Percentiles rank a stretch among this genome's conserved stretches.
These are phyloP conservation scores for Leucoraja erinaceus DNA, from an alignment of 2,113 vertebrate genomes.

Conservation along the genomic window DNA sequence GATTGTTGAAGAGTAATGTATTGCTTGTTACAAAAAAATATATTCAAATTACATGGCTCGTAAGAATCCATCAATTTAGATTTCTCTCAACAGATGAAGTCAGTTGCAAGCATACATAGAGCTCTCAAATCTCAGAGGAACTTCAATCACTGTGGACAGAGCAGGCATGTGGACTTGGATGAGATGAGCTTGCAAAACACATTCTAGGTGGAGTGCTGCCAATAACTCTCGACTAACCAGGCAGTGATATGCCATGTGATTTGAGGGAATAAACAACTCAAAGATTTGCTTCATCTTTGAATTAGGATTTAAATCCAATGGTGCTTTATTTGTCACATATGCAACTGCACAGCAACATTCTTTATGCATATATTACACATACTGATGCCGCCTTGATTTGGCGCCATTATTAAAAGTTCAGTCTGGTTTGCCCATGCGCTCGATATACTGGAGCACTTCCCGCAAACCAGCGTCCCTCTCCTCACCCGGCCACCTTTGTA, in stretches of 20 bases:
- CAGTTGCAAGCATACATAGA: neutral
- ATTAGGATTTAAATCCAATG: neutral
- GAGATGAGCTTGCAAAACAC: neutral
- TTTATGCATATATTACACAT: too few species aligned
- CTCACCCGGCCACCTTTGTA: too few species aligned
- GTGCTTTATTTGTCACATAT: too few species aligned
- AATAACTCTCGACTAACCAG: neutral
- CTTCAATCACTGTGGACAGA: neutral
- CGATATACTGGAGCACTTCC: too few species aligned
- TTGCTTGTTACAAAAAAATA: neutral
- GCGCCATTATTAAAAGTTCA: too few species aligned
- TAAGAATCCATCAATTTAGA: neutral
- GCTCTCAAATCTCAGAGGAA: neutral
- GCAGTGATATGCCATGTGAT: neutral
- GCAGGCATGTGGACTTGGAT: neutral
- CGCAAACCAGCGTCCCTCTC: too few species aligned
- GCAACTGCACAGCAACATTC: too few species aligned
- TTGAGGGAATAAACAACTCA: neutral
- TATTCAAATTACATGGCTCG: neutral
- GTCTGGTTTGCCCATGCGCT: too few species aligned
- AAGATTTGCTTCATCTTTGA: neutral
- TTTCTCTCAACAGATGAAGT: neutral
- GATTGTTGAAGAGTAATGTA: neutral
- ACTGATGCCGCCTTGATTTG: too few species aligned
- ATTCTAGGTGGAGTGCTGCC: neutral